Percentiles rank a stretch among this genome's conserved stretches.
Evolutionary conservation across 2,797 vertebrate species (phyloP).

Genomic region (Sebastolobus altivelis): DNA sequence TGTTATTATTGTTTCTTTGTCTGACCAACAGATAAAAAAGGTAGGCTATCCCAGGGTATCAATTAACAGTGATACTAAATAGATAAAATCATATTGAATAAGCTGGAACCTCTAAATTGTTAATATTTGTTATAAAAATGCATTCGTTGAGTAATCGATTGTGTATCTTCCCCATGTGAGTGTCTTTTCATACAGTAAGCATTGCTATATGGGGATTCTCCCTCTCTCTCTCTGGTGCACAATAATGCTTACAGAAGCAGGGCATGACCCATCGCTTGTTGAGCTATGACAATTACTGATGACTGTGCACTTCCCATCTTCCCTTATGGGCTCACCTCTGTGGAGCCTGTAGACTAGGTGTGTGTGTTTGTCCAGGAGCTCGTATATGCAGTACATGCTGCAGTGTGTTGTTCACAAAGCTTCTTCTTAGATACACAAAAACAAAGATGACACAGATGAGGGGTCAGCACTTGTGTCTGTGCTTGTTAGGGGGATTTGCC

Average conservation of each 20-base stretch:
- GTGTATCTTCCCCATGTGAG: constrained; percentile 1
- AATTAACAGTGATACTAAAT: not conserved
- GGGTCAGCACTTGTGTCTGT: constrained; percentile 76
- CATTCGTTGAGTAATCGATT: not conserved
- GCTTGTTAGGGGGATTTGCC: constrained; percentile 59
- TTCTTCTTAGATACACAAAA: constrained; percentile 19
- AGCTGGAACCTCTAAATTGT: not conserved
- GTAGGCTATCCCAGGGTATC: not conserved
- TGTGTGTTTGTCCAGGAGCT: constrained; percentile 13
- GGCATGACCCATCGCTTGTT: constrained; percentile 78
- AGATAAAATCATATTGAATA: not conserved
- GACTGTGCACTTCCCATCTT: constrained; percentile 71
- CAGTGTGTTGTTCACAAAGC: constrained; percentile 31
- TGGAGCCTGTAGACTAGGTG: constrained; percentile 26
- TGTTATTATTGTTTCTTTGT: constrained; percentile 19
- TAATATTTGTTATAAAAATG: not conserved
- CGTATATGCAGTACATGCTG: not conserved
- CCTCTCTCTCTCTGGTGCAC: constrained; percentile 55
- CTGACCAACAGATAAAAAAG: constrained; percentile 10
- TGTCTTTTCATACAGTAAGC: constrained; percentile 54
- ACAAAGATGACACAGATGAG: constrained; percentile 66
- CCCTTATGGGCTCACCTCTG: constrained; percentile 58
- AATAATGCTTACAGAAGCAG: constrained; percentile 76
- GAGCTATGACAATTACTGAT: constrained; percentile 78
- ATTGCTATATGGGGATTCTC: constrained; percentile 61